These are phyloP conservation scores for Scaptomyza hsui DNA, from an alignment of 1,140 invertebrate genomes.

Conservation along the genomic window DNA sequence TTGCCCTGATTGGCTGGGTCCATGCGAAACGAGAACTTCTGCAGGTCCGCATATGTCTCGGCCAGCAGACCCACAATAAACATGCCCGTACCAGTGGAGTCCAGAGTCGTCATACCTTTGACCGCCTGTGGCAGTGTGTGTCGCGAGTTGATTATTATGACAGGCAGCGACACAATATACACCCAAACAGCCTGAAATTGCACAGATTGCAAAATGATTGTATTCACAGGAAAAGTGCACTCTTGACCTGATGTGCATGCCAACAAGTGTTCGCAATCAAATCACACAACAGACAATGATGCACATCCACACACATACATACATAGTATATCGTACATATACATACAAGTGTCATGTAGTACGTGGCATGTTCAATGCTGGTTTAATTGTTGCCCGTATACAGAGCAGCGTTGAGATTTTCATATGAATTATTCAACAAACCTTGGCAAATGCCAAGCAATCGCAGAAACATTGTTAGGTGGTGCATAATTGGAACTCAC, in stretches of 20 bases:
- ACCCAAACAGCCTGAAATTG: constrained; percentile 93
- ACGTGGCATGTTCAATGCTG: background rate
- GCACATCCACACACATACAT: constrained; percentile 26
- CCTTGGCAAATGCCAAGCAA: constrained; percentile 57
- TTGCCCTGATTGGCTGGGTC: constrained; percentile 94
- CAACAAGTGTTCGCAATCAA: constrained; percentile 57
- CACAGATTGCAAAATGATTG: background rate
- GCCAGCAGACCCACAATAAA: constrained; percentile 93
- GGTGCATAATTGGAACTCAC: constrained; percentile 83
- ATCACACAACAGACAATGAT: constrained; percentile 44
- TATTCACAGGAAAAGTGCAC: background rate
- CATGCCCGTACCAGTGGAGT: constrained; percentile 92
- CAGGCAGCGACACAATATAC: constrained; percentile 94
- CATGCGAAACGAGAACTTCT: constrained; percentile 95
- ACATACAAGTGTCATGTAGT: background rate
- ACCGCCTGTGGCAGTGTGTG: constrained; percentile 90
- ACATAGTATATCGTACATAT: too few species aligned
- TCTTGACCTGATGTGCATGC: background rate
- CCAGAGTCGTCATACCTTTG: constrained; percentile 92
- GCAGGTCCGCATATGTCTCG: constrained; percentile 95
- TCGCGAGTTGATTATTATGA: constrained; percentile 95
- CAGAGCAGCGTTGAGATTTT: constrained; percentile 21
- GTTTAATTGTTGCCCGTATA: background rate
- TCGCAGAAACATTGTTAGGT: constrained; percentile 69
- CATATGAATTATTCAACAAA: constrained; percentile 63